phyloP scores from a whole-genome alignment of 2,113 vertebrate genomes.

The Recurvirostra avosetta region DNA sequence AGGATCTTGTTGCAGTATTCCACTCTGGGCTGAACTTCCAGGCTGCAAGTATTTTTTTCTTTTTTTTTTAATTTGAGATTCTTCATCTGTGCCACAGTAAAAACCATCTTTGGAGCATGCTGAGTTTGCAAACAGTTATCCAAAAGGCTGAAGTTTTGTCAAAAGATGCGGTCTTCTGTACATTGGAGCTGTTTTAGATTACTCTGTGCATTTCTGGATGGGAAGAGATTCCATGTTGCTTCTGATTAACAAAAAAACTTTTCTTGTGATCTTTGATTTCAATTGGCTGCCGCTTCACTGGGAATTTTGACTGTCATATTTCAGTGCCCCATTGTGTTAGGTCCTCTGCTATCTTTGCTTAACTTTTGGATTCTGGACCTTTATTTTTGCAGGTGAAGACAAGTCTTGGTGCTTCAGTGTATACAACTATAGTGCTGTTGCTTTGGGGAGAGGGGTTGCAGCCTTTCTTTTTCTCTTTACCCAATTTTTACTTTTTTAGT shows the following conservation, averaged over 20 bases:
- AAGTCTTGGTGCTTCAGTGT: not conserved
- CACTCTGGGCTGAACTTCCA: not conserved
- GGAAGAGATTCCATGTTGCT: not conserved
- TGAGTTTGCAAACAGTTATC: not conserved
- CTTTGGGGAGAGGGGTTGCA: not conserved
- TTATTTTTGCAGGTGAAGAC: not conserved
- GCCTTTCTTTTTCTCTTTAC: not conserved
- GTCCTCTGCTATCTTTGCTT: not conserved
- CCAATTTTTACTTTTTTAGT: not conserved
- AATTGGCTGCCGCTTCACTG: constrained; percentile 20
- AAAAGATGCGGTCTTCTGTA: not conserved
- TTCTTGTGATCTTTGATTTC: constrained; percentile 30
- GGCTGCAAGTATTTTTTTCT: not conserved
- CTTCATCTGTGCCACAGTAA: not conserved
- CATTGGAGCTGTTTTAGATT: not conserved
- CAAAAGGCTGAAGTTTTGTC: not conserved
- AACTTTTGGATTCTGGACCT: not conserved
- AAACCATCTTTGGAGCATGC: not conserved
- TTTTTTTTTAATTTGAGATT: not conserved
- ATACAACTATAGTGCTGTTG: not conserved
- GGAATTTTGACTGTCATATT: constrained; percentile 1
- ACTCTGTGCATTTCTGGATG: not conserved
- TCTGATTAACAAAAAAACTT: not conserved
- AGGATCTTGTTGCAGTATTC: constrained; percentile 23
- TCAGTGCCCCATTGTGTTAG: constrained; percentile 6